These are phyloP conservation scores for Ryuthela nishihirai DNA, from an alignment of 2,888 invertebrate genomes.

Conservation along the genomic window DNA sequence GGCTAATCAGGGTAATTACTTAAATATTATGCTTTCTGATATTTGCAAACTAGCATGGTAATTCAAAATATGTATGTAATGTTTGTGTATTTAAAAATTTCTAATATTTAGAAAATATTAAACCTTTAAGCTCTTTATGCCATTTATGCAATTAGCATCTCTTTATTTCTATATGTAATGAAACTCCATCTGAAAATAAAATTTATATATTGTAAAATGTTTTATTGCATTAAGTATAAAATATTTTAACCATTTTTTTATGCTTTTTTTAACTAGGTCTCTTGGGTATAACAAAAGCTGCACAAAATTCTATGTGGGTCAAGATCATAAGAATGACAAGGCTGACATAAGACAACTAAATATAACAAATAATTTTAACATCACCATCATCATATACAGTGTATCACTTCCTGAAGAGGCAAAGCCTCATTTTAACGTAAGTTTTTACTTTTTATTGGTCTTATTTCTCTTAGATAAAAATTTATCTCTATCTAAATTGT, in stretches of 20 bases:
- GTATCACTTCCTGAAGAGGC: constrained; percentile 63
- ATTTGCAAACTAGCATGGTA: no score
- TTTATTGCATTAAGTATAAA: neutral
- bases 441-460: constrained; percentile 39
- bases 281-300: constrained; percentile 52
- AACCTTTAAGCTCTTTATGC: no score
- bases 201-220: no score
- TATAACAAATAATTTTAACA: constrained; percentile 68
- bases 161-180: no score
- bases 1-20: no score
- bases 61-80: no score
- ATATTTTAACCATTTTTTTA: neutral
- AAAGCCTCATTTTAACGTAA: constrained; percentile 61
- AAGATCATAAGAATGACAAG: constrained; percentile 44
- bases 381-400: constrained; percentile 68
- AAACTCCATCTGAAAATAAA: no score
- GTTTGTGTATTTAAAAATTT: no score
- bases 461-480: neutral
- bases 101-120: no score
- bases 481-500: neutral
- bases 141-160: no score
- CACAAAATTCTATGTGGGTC: constrained; percentile 52
- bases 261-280: constrained; percentile 48
- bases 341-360: constrained; percentile 55
- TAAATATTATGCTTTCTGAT: no score